A percentile compares a stretch with the other conserved stretches of the same genome.
phyloP scores from a whole-genome alignment of 2,888 invertebrate species.

The Lithophane semibrunnea region DNA sequence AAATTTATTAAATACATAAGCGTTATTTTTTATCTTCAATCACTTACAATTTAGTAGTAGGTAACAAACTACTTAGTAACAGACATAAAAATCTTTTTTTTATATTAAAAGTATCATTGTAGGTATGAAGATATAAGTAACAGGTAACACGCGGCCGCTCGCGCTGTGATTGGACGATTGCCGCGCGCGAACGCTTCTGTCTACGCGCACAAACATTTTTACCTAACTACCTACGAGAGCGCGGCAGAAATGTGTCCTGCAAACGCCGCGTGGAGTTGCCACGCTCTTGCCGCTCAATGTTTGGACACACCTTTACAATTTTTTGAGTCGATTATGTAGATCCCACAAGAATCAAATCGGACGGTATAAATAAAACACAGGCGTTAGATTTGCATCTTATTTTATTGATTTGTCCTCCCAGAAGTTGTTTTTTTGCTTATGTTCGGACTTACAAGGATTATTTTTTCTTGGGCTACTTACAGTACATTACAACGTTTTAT shows the following conservation, averaged over 20 bases:
- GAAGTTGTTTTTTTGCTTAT: conserved; percentile 85
- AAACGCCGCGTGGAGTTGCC: no score
- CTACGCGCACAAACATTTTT: no score
- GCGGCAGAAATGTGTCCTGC: no score
- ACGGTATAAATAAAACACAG: conserved; percentile 79
- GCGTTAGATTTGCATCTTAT: conserved; percentile 87
- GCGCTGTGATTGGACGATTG: no score
- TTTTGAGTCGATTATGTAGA: neutral
- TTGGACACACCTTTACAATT: neutral
- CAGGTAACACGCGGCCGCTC: conserved; percentile 18
- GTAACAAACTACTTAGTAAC: conserved; percentile 42
- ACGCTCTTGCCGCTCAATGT: no score
- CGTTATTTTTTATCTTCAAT: conserved; percentile 5
- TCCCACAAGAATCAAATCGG: conserved; percentile 2
- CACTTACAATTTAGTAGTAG: conserved; percentile 4
- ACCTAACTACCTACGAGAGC: no score
- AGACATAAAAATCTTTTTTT: conserved; percentile 35
- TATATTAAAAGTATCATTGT: conserved; percentile 17
- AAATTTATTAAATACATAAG: no score
- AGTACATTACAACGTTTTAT: conserved; percentile 87
- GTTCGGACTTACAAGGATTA: conserved; percentile 89
- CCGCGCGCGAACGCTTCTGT: no score
- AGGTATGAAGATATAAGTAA: conserved; percentile 21
- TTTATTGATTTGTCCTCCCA: conserved; percentile 89
- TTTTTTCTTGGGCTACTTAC: conserved; percentile 89